A percentile compares a stretch with the other conserved stretches of the same genome.
Evolutionary conservation across 1,140 invertebrate genomes (phyloP).

Genomic region (Gonatopus flavifemur): DNA sequence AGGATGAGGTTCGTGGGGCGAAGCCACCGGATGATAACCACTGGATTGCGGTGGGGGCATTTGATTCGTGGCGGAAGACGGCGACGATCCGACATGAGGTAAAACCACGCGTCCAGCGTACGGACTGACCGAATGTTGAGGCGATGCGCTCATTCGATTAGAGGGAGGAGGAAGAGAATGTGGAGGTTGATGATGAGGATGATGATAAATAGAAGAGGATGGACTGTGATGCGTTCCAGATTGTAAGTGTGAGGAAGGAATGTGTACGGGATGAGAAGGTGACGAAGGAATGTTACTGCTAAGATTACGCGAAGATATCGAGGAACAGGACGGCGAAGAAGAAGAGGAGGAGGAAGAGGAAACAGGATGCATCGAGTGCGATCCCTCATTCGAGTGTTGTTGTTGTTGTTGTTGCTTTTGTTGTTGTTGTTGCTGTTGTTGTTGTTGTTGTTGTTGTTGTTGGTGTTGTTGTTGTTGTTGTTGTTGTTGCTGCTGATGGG

Average conservation of each 20-base stretch:
- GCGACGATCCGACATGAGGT: slow-evolving; percentile 22
- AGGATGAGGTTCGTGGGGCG: slow-evolving; percentile 34
- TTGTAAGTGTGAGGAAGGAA: slow-evolving; percentile 46
- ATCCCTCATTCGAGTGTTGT: slow-evolving; percentile 18
- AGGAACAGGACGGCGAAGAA: slow-evolving; percentile 9
- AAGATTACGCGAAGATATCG: slow-evolving; percentile 32
- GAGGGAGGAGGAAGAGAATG: slow-evolving; percentile 28
- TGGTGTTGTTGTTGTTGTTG: too few relatives aligned
- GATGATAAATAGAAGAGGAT: slow-evolving; percentile 22
- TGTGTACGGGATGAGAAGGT: slow-evolving; percentile 41
- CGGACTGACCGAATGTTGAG: slow-evolving; percentile 19
- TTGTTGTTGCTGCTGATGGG: slow-evolving; percentile 5
- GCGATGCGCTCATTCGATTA: slow-evolving; percentile 33
- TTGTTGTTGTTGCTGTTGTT: too few relatives aligned
- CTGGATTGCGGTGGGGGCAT: slow-evolving; percentile 35
- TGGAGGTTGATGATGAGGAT: slow-evolving; percentile 22
- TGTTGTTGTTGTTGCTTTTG: too few relatives aligned
- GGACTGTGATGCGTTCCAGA: slow-evolving; percentile 15
- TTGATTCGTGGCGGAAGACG: slow-evolving; percentile 32
- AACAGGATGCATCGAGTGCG: slow-evolving; percentile 27
- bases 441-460: too few relatives aligned
- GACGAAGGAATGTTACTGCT: slow-evolving; percentile 50
- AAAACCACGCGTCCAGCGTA: slow-evolving; percentile 8
- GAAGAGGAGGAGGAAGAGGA: slow-evolving; percentile 29
- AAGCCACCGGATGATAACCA: slow-evolving; percentile 32